These are phyloP conservation scores for Psilanteris sp. DNA, from an alignment of 1,140 invertebrate genomes.

Conservation along the genomic window DNA sequence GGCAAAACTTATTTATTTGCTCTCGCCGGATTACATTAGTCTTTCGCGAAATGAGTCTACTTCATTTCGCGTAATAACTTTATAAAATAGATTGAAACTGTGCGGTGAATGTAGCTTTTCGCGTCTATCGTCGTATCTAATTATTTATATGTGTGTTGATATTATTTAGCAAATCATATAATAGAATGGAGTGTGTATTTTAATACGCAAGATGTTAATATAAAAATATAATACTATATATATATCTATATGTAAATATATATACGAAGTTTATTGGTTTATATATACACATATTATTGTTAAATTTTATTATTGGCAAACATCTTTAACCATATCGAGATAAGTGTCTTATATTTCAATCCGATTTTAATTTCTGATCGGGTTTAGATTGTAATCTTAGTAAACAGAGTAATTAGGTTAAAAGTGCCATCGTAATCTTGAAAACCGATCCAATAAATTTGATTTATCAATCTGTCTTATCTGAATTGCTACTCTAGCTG, in stretches of 20 bases:
- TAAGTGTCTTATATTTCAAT: no score
- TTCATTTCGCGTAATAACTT: constrained; percentile 51
- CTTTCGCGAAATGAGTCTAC: constrained; percentile 48
- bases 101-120: constrained; percentile 15
- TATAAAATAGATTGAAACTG: constrained; percentile 53
- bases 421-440: not conserved
- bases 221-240: no score
- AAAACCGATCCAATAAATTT: not conserved
- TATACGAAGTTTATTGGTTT: no score
- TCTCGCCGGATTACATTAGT: constrained; percentile 56
- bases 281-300: no score
- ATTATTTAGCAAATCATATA: not conserved
- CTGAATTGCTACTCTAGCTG: not conserved
- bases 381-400: not conserved
- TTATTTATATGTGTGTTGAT: constrained; percentile 26
- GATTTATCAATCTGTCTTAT: not conserved
- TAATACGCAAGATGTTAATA: no score
- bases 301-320: no score
- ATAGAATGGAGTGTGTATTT: not conserved
- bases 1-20: constrained; percentile 61
- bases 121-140: constrained; percentile 30
- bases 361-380: no score
- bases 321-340: no score
- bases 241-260: no score
- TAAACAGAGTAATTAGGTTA: not conserved